A percentile compares a stretch with the other conserved stretches of the same genome.
Conservation (phyloP, 2,888 invertebrate species). For the Cataglyphis rosenhaueri region DNA sequence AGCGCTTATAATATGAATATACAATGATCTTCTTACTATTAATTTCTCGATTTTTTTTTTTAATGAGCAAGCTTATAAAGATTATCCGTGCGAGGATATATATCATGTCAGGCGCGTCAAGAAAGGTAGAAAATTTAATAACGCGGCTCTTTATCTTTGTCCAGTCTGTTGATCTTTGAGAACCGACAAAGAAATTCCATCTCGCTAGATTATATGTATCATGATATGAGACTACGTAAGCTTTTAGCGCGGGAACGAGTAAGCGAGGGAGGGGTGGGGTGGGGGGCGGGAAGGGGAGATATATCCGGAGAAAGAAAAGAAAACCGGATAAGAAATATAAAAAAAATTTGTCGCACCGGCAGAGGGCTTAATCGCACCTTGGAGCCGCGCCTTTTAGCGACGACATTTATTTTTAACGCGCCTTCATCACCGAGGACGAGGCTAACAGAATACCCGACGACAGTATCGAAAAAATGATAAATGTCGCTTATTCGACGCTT, state of each 20-base stretch:
- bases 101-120: conserved; percentile 34
- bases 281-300: conserved; percentile 17
- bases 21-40: conserved; percentile 49
- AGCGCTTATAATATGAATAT: conserved; percentile 35
- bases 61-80: conserved; percentile 44
- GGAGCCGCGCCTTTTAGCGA: conserved; percentile 56
- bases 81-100: conserved; percentile 24
- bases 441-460: conserved; percentile 30
- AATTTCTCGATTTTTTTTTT: conserved; percentile 51
- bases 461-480: conserved; percentile 58
- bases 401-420: conserved; percentile 57
- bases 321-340: conserved; percentile 50
- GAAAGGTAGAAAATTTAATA: conserved; percentile 53
- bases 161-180: conserved; percentile 25
- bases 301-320: conserved; percentile 10
- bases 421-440: conserved; percentile 29
- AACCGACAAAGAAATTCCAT: conserved; percentile 82
- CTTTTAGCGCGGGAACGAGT: conserved; percentile 72
- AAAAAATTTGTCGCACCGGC: conserved; percentile 22
- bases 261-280: conserved; percentile 30
- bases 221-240: conserved; percentile 58
- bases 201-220: conserved; percentile 77
- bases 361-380: conserved; percentile 43
- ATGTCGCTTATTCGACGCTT: conserved; percentile 45
- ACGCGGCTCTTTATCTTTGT: conserved; percentile 14